Base-by-base conservation (phyloP, 2,113 vertebrate genomes). In the Stigmatopora argus region DNA sequence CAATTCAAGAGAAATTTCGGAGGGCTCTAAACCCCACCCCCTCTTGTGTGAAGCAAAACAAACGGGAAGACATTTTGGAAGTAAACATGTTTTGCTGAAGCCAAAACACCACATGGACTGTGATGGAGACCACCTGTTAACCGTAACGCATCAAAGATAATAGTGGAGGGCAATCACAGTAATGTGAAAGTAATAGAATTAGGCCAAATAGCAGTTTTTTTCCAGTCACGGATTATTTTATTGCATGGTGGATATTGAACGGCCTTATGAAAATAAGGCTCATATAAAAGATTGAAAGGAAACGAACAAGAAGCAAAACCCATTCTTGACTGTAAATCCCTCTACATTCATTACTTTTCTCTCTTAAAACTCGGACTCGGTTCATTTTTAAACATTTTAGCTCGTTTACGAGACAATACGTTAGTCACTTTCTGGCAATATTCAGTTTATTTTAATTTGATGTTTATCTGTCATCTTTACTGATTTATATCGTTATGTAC, bases 11-110 rank as follows among this genome's bases (percentile, higher is more conserved):
- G 51, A 58, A 66, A 47, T 26, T 73, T 71, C n/a, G 65, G 77
- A 77, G 81, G 82, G 75, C 73, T 68, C 23, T 84, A 85, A 31
- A 1, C 26, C 26, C 26, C 26, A 3, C 26, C 80, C 80, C 83
- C 87, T 87, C 83, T 76, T 87, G 80, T 87, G 89, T 89, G 67
- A 86, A 83, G 58, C 69, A 75, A 78, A 83, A 83, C 76, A 79
- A 77, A 70, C 52, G 35, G 49, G 49, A 64, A 62, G 49, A 71
- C 14, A 58, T 62, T 35, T n/a, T 26, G 17, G 18, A 10, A 18
- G 31, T 34, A 7, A 4, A 19, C 62, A 21, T 18, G 17, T 58
- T 45, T 14, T 69, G 23, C 70, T 47, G 13, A 23, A 19, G 26
- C 56, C 4, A 26, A 56, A 61, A 41, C 17, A 19, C 26, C 10